Evolutionary conservation across 2,113 vertebrate genomes (phyloP).

Genomic region (Stigmatopora argus): DNA sequence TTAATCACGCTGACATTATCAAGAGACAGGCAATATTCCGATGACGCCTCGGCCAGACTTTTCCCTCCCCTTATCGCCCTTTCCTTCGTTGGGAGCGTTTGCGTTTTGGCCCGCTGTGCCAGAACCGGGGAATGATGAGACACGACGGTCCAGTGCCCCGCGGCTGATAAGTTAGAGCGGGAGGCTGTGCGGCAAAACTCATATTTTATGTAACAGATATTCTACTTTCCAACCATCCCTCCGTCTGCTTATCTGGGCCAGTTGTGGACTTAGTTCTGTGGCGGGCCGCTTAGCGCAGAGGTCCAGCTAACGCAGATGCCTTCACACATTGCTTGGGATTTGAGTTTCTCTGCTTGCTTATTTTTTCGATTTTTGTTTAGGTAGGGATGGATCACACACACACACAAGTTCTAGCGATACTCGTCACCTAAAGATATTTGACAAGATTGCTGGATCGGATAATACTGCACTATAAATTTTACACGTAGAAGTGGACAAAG

Average conservation of each 20-base stretch:
- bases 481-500: not conserved
- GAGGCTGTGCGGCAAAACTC: slow-evolving; percentile 7
- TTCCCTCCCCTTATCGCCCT: slow-evolving; percentile 5
- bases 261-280: not conserved
- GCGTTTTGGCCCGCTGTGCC: slow-evolving; percentile 1
- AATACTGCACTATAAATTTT: not conserved
- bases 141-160: slow-evolving; percentile 6
- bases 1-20: slow-evolving; percentile 10
- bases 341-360: not conserved
- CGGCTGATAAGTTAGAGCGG: slow-evolving; percentile 11
- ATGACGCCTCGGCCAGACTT: slow-evolving; percentile 2
- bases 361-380: not conserved
- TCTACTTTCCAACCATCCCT: not conserved
- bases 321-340: not conserved
- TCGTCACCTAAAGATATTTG: not conserved
- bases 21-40: slow-evolving; percentile 8
- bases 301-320: not conserved
- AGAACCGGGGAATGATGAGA: slow-evolving; percentile 7
- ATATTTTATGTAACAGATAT: slow-evolving; percentile 14
- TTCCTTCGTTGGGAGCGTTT: slow-evolving; percentile 1
- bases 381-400: not conserved
- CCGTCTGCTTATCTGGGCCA: slow-evolving; percentile 5
- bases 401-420: not conserved
- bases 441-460: not conserved
- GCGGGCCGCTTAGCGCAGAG: slow-evolving; percentile 1